Base-by-base conservation (phyloP, 2,797 vertebrate genomes). In the Periophthalmus magnuspinnatus region DNA sequence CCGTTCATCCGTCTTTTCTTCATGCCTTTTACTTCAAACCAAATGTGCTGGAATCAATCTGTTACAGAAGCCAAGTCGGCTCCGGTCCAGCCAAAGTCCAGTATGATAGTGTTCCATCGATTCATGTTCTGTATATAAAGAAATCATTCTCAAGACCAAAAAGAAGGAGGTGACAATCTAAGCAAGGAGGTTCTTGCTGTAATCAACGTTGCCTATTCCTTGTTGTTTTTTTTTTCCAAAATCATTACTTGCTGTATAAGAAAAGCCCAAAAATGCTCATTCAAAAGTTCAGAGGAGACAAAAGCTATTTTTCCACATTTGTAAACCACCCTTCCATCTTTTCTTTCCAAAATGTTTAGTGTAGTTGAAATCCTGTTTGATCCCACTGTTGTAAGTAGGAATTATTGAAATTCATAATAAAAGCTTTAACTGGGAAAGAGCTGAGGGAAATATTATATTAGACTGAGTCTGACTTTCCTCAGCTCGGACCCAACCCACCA, bases 21-120 rank as follows among this genome's bases (percentile, higher is more conserved):
- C 92, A 90, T 90, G 90, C 88, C 90, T 91, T 93, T 92, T 87
- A 85, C 83, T 84, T 74, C 88, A 88, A 93, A 91, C 90, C 91
- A 93, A 93, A 93, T 90, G 92, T 92, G 93, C 93, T 94, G 93
- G 93, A 94, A 94, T 93, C 93, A 94, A 94, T 94, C 93, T 74
- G 47, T 65, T 81, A 81, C 82, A 70, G 82, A 88, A 59, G 83
- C 84, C 82, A 16, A 64, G 70, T 32, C 59, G 86, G 86, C 80
- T 76, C 78, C 79, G 67, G 71, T 90, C 90, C 91, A 91, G 90
- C 90, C 89, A 86, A 83, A 91, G 75, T 84, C 84, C 84, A 86
- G 85, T 86, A 81, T 86, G 86, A 67, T 75, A 81, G 88, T 79
- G 85, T 90, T 84, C 85, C 85, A 86, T 86, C 65, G 60, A 88